phyloP scores from a whole-genome alignment of 2,113 vertebrate genomes.

The Nothoprocta perdicaria region DNA sequence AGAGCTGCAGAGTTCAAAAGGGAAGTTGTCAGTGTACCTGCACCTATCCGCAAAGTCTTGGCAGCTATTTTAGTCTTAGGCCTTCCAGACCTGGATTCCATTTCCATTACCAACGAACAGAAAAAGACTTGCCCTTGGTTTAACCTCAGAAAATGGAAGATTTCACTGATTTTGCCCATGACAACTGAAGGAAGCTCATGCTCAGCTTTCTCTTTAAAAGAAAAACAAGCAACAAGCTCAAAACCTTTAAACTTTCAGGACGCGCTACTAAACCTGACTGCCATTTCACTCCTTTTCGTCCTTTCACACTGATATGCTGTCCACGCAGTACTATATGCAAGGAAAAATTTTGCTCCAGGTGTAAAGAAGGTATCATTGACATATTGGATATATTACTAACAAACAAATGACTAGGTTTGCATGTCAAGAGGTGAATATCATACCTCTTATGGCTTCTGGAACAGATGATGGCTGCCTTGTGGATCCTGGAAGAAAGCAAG shows the following conservation, averaged over 20 bases:
- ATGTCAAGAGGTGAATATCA: accelerated
- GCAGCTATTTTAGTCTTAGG: not conserved
- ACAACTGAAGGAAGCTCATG: accelerated
- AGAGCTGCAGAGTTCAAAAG: not conserved
- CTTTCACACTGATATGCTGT: not conserved
- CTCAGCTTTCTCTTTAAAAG: not conserved
- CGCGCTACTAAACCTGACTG: not conserved
- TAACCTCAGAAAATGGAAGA: not conserved
- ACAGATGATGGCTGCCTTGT: accelerated
- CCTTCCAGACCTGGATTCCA: not conserved
- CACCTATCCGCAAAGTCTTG: not conserved
- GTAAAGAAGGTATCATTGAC: not conserved
- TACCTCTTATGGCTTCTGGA: not conserved
- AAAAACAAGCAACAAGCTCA: not conserved
- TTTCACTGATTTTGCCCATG: not conserved
- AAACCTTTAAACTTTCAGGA: not conserved
- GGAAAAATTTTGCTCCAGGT: not conserved
- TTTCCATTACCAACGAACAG: not conserved
- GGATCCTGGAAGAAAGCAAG: not conserved
- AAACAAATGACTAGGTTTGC: too few relatives aligned
- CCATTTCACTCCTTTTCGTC: not conserved
- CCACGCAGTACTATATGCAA: not conserved
- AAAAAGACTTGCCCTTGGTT: not conserved
- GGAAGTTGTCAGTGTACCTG: not conserved
- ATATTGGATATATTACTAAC: not conserved